Base-by-base conservation (phyloP, 2,113 vertebrate species). In the Desmodus rotundus region DNA sequence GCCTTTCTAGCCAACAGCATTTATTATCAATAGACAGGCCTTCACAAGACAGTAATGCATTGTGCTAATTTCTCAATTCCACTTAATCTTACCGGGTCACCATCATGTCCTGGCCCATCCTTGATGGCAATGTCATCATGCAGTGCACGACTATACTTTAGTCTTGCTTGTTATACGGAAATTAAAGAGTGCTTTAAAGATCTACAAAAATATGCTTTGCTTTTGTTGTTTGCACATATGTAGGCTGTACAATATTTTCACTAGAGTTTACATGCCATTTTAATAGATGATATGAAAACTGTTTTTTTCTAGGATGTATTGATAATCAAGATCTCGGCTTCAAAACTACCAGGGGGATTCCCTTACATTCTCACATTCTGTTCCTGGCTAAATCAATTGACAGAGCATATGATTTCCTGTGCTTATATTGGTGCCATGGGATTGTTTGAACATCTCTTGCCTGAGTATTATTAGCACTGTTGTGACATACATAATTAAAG, bases 401-500 rank as follows among this genome's bases (percentile, higher is more conserved):
- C 36, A 92, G 26, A 90, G n/a, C 50, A 36, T 54, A n/a, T 50
- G n/a, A 93, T 76, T 92, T 92, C 87, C 41, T 73, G 0, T 74
- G 24, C 7, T 91, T 93, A 45, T 26, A 52, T 43, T 50, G 65
- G 47, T 52, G 76, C 38, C 6, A 15, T 54, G 6, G 16, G 73
- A 73, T 95, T 96, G 3, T 88, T 94, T 67, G 61, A 80, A 52
- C 2, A 47, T 80, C 20, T 45, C 58, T 88, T 43, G 15, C 31
- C 12, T 74, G 22, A 4, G 10, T 67, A 88, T 85, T 87, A 89
- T 77, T 89, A 94, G 4, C 20, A 58, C 77, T 84, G 65, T 47
- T 93, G 19, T 73, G 82, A 94, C 41, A 93, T 43, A 63, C 88
- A 50, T 58, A 86, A 88, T 67, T 54, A 74, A 85, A 78, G 68